Conservation (phyloP, 2,888 invertebrate species). For the Eremobia ochroleuca region DNA sequence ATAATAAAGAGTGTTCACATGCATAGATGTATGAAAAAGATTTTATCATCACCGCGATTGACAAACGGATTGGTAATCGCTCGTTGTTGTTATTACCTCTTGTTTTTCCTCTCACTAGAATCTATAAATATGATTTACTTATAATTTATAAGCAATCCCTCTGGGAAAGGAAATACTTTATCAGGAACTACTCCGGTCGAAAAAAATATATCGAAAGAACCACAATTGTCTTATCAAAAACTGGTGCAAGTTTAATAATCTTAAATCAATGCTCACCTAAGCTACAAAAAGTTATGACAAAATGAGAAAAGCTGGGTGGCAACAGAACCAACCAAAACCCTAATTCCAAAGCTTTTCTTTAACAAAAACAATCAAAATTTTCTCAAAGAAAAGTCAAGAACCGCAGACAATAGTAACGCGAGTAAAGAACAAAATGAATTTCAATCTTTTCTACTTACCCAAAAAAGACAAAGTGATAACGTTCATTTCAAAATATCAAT, state of each 20-base stretch:
- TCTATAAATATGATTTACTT: neutral
- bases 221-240: constrained; percentile 3
- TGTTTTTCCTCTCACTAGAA: neutral
- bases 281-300: constrained; percentile 24
- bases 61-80: neutral
- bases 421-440: constrained; percentile 57
- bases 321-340: constrained; percentile 26
- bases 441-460: constrained; percentile 57
- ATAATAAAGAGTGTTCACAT: neutral
- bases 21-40: neutral
- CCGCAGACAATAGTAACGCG: constrained; percentile 58
- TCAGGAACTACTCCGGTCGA: neutral
- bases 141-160: neutral
- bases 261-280: constrained; percentile 29
- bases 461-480: constrained; percentile 58
- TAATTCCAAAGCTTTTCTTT: constrained; percentile 55
- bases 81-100: neutral
- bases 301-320: constrained; percentile 20
- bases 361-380: constrained; percentile 59
- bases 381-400: constrained; percentile 56
- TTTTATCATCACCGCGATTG: neutral
- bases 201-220: neutral
- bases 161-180: neutral
- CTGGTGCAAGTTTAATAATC: constrained; percentile 4
- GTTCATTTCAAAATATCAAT: constrained; percentile 66